A percentile compares a stretch with the other conserved stretches of the same genome.
phyloP scores from a whole-genome alignment of 2,113 vertebrate genomes.

The Hemibagrus wyckioides region DNA sequence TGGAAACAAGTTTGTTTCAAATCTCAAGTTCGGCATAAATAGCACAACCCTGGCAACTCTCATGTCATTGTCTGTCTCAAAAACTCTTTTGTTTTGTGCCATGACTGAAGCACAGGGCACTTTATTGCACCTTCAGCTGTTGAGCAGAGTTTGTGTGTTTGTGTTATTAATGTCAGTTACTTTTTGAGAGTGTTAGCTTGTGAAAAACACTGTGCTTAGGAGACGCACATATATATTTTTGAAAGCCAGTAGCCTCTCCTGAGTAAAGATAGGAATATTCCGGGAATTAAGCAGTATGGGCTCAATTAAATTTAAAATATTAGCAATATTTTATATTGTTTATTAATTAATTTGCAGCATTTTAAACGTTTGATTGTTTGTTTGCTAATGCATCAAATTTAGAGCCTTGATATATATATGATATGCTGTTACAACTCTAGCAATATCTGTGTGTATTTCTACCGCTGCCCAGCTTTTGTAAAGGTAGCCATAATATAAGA shows the following conservation, averaged over 20 bases:
- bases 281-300: not conserved
- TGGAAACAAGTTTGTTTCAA: not conserved
- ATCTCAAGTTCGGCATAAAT: not conserved
- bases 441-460: slow-evolving; percentile 11
- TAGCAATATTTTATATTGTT: not conserved
- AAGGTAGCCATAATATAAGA: not conserved
- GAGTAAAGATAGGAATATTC: not conserved
- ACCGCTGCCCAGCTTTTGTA: not conserved
- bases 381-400: slow-evolving; percentile 47
- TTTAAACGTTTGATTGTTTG: not conserved
- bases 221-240: not conserved
- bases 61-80: not conserved
- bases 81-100: not conserved
- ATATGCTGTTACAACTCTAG: slow-evolving; percentile 24
- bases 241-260: not conserved
- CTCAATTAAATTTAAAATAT: not conserved
- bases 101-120: not conserved
- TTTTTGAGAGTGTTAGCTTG: not conserved
- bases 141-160: not conserved
- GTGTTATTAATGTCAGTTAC: not conserved
- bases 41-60: not conserved
- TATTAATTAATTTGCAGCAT: not conserved
- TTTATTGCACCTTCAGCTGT: not conserved
- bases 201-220: not conserved
- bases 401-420: slow-evolving; percentile 21